These are phyloP conservation scores for Perizoma affinitatum DNA, from an alignment of 2,888 invertebrate genomes.

Conservation along the genomic window DNA sequence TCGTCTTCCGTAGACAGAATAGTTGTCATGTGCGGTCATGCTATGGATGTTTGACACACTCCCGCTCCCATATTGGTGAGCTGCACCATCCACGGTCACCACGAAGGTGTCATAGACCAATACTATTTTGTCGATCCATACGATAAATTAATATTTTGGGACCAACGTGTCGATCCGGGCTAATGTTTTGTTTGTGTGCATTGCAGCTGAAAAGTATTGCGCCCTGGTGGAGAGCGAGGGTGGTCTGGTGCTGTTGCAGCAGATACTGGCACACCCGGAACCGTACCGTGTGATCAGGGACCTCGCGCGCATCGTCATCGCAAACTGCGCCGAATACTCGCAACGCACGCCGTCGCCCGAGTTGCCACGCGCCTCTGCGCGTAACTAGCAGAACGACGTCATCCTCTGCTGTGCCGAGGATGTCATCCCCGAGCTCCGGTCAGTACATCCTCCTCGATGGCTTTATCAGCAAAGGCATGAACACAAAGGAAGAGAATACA, in stretches of 20 bases:
- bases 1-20: too few species aligned
- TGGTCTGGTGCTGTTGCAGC: conserved; percentile 89
- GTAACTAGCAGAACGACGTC: conserved; percentile 62
- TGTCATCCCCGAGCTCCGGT: conserved; percentile 1
- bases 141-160: too few species aligned
- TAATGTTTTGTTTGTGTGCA: not conserved
- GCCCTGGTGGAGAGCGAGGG: conserved; percentile 93
- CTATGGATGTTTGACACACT: too few species aligned
- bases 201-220: conserved; percentile 96
- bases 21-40: too few species aligned
- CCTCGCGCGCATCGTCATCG: conserved; percentile 87
- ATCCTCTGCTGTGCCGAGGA: conserved; percentile 46
- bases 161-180: too few species aligned
- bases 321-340: conserved; percentile 82
- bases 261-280: conserved; percentile 85
- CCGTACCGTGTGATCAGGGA: conserved; percentile 88
- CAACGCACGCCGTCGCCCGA: conserved; percentile 27
- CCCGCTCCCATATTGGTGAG: too few species aligned
- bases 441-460: too few species aligned
- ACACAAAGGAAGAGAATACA: too few species aligned
- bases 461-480: too few species aligned
- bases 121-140: too few species aligned
- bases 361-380: conserved; percentile 39
- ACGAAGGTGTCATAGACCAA: too few species aligned
- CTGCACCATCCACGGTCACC: too few species aligned